Evolutionary conservation across 1,140 invertebrate species (phyloP).

Genomic region (Tetramorium parvispinum): DNA sequence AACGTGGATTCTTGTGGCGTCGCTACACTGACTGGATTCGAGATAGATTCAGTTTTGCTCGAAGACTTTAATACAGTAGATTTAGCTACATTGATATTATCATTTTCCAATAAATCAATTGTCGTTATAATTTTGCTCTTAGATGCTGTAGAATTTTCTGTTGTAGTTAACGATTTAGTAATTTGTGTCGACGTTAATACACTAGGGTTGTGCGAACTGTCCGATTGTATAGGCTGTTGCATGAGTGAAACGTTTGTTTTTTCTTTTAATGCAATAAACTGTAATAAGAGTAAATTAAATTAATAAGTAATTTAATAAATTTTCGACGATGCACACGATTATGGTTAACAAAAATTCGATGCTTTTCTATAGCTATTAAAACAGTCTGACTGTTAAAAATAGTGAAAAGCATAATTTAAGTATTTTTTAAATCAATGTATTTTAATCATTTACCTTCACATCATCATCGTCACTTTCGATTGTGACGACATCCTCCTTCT

Average conservation of each 20-base stretch:
- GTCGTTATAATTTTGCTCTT: not conserved
- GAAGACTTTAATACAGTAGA: not conserved
- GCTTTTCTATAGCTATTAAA: not conserved
- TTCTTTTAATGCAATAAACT: slow-evolving; percentile 4
- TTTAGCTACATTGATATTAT: not conserved
- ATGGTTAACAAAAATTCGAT: not conserved
- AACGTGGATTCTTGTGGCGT: not conserved
- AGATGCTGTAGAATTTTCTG: not conserved
- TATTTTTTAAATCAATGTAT: not conserved
- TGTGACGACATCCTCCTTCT: slow-evolving; percentile 57
- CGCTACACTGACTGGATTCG: not conserved
- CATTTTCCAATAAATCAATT: not conserved
- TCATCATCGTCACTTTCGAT: slow-evolving; percentile 78
- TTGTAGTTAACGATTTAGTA: not conserved
- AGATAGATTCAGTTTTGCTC: not conserved
- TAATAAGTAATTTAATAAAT: not conserved
- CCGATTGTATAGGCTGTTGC: not conserved
- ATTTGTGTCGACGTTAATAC: no score
- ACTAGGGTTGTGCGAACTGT: not conserved
- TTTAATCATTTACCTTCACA: slow-evolving; percentile 69
- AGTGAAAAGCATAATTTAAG: not conserved
- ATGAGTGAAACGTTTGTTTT: not conserved
- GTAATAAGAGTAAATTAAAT: slow-evolving; percentile 15
- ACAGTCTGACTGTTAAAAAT: not conserved
- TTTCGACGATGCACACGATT: not conserved